Percentiles rank a stretch among this genome's conserved stretches.
phyloP scores from a whole-genome alignment of 2,797 vertebrate species.

The Macroramphosus scolopax region DNA sequence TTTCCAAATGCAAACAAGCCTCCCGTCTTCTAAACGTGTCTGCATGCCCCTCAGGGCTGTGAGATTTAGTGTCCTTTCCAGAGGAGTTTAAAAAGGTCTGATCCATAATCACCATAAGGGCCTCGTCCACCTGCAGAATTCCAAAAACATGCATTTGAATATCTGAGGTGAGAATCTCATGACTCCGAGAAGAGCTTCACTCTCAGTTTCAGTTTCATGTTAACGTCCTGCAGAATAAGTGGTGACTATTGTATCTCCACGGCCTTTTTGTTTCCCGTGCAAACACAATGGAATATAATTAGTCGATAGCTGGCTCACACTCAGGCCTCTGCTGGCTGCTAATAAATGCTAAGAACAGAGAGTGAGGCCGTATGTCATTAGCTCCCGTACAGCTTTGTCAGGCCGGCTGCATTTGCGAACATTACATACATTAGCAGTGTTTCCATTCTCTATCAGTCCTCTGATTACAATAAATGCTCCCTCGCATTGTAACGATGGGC shows the following conservation, averaged over 20 bases:
- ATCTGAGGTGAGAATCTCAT: conserved; percentile 42
- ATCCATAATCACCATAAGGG: conserved; percentile 55
- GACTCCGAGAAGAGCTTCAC: conserved; percentile 24
- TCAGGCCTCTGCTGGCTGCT: too few relatives aligned
- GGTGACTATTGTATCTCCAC: conserved; percentile 32
- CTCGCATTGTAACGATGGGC: conserved; percentile 60
- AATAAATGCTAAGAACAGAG: conserved; percentile 66
- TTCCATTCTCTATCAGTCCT: conserved; percentile 60
- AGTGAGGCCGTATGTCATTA: conserved; percentile 67
- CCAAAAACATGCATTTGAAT: conserved; percentile 56
- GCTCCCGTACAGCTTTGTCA: conserved; percentile 52
- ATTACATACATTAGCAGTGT: conserved; percentile 70
- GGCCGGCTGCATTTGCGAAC: conserved; percentile 47
- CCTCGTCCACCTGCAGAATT: conserved; percentile 45
- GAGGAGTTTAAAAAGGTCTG: conserved; percentile 42
- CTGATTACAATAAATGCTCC: conserved; percentile 68
- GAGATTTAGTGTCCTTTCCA: conserved; percentile 39
- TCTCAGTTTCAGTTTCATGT: conserved; percentile 40
- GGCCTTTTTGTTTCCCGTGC: conserved; percentile 33
- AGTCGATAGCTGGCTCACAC: conserved; percentile 37
- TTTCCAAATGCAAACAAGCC: conserved; percentile 44
- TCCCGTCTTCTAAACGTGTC: conserved; percentile 23
- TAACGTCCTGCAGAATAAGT: conserved; percentile 47
- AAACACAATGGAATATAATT: conserved; percentile 58
- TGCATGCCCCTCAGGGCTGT: neutral